These are phyloP conservation scores for Papilio gigon DNA, from an alignment of 2,888 invertebrate genomes.

Conservation along the genomic window DNA sequence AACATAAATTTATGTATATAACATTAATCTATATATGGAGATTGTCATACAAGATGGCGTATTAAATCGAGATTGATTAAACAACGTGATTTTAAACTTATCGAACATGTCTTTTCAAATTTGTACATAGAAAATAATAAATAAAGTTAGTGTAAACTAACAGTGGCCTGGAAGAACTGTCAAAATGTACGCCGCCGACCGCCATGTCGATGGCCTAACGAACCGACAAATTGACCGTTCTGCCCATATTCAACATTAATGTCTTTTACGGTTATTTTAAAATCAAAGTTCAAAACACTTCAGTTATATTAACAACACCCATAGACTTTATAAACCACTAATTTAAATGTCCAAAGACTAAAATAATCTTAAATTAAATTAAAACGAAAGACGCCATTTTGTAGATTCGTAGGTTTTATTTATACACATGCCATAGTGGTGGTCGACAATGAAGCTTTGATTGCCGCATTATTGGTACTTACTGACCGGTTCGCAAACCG, in stretches of 20 bases:
- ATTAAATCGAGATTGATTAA: too few relatives aligned
- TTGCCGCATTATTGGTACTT: constrained; percentile 22
- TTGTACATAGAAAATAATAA: constrained; percentile 34
- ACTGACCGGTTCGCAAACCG: constrained; percentile 7
- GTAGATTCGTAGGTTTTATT: not conserved
- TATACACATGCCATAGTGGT: constrained; percentile 1
- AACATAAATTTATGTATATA: too few relatives aligned
- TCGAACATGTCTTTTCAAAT: constrained; percentile 20
- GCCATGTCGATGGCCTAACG: constrained; percentile 59
- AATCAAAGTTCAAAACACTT: not conserved
- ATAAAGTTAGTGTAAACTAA: not conserved
- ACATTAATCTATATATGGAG: too few relatives aligned
- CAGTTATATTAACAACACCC: too few relatives aligned
- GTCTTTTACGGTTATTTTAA: not conserved
- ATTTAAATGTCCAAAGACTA: too few relatives aligned
- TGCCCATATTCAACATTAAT: constrained; percentile 43
- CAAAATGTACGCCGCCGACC: constrained; percentile 53
- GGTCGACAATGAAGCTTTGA: constrained; percentile 25
- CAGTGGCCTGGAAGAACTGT: constrained; percentile 45
- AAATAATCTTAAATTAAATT: not conserved
- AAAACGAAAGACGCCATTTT: constrained; percentile 1
- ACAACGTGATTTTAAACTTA: too few relatives aligned
- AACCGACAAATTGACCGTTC: constrained; percentile 54
- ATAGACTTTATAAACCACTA: too few relatives aligned
- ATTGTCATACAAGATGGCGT: too few relatives aligned